These are phyloP conservation scores for Lepus townsendii DNA, from an alignment of 2,797 vertebrate species.

Conservation along the genomic window DNA sequence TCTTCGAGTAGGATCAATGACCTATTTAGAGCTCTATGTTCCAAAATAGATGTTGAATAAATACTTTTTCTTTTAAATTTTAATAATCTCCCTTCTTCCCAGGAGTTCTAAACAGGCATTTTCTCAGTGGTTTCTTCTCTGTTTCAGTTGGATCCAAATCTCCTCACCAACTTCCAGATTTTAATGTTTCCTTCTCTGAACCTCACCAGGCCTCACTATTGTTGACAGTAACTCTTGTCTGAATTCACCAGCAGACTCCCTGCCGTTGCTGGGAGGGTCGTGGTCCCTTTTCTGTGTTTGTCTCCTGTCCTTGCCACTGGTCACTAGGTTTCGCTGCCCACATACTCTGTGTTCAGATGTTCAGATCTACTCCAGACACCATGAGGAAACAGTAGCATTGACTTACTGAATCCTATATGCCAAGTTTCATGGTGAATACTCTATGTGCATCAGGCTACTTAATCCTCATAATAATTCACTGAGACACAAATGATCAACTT, in stretches of 20 bases:
- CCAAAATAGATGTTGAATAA: background rate
- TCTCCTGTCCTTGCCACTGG: background rate
- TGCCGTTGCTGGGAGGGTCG: background rate
- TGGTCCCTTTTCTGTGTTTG: background rate
- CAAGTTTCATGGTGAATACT: conserved; percentile 7
- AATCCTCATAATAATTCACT: conserved; percentile 1
- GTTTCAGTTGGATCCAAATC: conserved; percentile 5
- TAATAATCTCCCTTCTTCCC: background rate
- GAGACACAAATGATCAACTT: background rate
- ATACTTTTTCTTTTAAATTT: background rate
- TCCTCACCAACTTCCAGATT: background rate
- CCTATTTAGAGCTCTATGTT: background rate
- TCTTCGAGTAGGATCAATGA: background rate
- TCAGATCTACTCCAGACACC: background rate
- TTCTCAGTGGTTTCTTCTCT: background rate
- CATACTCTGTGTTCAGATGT: background rate
- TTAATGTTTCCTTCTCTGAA: background rate
- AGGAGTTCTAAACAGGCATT: background rate
- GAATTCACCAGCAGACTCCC: background rate
- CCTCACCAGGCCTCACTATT: background rate
- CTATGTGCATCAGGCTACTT: background rate
- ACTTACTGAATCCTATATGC: background rate
- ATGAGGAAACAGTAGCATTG: background rate
- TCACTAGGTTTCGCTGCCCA: background rate
- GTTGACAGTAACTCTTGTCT: background rate